Conservation (phyloP, 2,797 vertebrate genomes). For the Alfaro cultratus region DNA sequence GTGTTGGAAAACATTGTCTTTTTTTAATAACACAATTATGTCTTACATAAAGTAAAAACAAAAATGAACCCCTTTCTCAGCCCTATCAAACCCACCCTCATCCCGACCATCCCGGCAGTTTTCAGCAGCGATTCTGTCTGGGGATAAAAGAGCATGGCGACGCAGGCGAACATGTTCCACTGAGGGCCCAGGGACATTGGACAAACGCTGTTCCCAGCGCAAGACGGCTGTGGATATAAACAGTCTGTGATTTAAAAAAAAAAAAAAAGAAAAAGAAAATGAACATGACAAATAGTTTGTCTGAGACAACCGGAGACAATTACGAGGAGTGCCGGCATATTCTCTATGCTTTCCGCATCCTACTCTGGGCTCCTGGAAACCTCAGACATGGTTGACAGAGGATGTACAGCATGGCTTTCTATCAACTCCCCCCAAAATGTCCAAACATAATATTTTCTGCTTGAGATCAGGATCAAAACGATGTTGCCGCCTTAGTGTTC, state of each 20-base stretch:
- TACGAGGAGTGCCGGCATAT: constrained; percentile 54
- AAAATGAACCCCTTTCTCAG: constrained; percentile 65
- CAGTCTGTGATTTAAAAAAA: constrained; percentile 68
- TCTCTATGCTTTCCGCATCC: constrained; percentile 55
- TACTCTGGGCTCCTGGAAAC: constrained; percentile 37
- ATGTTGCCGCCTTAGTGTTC: constrained; percentile 50
- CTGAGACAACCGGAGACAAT: constrained; percentile 45
- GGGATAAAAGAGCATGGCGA: constrained; percentile 70
- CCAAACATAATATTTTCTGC: constrained; percentile 56
- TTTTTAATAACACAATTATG: constrained; percentile 82
- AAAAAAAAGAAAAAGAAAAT: constrained; percentile 60
- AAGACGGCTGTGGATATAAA: constrained; percentile 68
- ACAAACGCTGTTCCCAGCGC: constrained; percentile 57
- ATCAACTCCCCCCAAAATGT: constrained; percentile 47
- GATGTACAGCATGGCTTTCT: constrained; percentile 59
- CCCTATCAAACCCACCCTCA: constrained; percentile 78
- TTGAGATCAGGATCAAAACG: constrained; percentile 47
- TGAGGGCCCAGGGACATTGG: constrained; percentile 55
- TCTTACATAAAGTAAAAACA: constrained; percentile 80
- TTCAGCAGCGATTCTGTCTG: constrained; percentile 76
- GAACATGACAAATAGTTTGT: constrained; percentile 46
- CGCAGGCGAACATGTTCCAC: constrained; percentile 64
- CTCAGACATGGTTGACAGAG: constrained; percentile 43
- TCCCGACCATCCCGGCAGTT: constrained; percentile 75
- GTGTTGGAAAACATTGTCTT: constrained; percentile 73